Evolutionary conservation across 2,888 invertebrate genomes (phyloP).

Genomic region (Andrena trimmerana): DNA sequence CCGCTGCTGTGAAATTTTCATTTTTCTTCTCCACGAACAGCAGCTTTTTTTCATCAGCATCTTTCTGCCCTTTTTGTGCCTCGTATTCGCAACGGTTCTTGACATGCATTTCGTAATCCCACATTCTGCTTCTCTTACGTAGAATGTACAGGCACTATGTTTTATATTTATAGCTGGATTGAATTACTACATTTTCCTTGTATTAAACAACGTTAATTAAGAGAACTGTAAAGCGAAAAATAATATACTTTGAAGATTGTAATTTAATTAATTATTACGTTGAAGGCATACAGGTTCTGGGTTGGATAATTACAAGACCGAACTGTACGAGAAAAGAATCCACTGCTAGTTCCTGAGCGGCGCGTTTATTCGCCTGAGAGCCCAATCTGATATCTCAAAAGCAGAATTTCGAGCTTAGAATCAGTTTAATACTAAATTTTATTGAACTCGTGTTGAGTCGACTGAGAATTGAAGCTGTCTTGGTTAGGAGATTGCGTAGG

Average conservation of each 20-base stretch:
- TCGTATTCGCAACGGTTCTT: constrained; percentile 7
- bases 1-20: background rate
- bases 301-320: background rate
- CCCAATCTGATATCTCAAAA: too few relatives aligned
- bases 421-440: too few relatives aligned
- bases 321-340: too few relatives aligned
- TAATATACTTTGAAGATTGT: background rate
- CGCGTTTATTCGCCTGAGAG: too few relatives aligned
- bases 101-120: constrained; percentile 16
- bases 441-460: too few relatives aligned
- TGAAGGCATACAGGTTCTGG: background rate
- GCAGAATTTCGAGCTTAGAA: too few relatives aligned
- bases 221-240: background rate
- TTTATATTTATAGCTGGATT: background rate
- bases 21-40: background rate
- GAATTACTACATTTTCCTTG: background rate
- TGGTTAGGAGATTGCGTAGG: too few relatives aligned
- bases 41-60: background rate
- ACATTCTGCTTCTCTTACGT: background rate
- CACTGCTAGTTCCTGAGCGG: too few relatives aligned
- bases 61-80: background rate
- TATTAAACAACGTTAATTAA: background rate
- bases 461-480: too few relatives aligned
- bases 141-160: background rate
- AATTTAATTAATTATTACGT: background rate